Percentiles rank a stretch among this genome's conserved stretches.
Evolutionary conservation across 2,113 vertebrate genomes (phyloP).

Genomic region (Trematocara macrostoma): DNA sequence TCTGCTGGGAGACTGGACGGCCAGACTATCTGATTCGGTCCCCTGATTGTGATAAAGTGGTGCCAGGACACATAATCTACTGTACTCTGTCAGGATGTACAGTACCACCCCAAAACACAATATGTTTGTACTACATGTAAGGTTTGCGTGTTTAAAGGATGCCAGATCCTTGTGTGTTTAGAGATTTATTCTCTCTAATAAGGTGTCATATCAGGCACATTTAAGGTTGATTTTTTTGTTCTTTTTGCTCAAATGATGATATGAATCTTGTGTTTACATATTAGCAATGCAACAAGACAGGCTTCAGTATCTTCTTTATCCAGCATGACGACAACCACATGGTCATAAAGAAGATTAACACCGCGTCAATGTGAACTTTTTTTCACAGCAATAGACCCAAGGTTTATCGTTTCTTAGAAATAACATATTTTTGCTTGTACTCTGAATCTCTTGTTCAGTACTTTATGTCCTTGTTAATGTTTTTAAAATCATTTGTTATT

Average conservation of each 20-base stretch:
- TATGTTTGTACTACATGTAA: not conserved
- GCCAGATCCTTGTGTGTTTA: slow-evolving; percentile 41
- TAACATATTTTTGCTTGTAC: not conserved
- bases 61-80: not conserved
- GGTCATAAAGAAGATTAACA: not conserved
- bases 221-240: not conserved
- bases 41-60: not conserved
- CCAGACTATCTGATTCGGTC: not conserved
- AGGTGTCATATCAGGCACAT: not conserved
- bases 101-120: not conserved
- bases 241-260: not conserved
- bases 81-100: not conserved
- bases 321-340: not conserved
- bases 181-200: not conserved
- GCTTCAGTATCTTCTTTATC: not conserved
- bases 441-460: accelerated
- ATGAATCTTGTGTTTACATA: not conserved
- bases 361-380: not conserved
- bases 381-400: not conserved
- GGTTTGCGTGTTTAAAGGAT: not conserved
- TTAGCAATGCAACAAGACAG: not conserved
- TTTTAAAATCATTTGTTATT: not conserved
- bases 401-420: not conserved
- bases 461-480: not conserved
- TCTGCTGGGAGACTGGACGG: not conserved